phyloP scores from a whole-genome alignment of 2,113 vertebrate genomes.

The Corythornis madagascariensis region DNA sequence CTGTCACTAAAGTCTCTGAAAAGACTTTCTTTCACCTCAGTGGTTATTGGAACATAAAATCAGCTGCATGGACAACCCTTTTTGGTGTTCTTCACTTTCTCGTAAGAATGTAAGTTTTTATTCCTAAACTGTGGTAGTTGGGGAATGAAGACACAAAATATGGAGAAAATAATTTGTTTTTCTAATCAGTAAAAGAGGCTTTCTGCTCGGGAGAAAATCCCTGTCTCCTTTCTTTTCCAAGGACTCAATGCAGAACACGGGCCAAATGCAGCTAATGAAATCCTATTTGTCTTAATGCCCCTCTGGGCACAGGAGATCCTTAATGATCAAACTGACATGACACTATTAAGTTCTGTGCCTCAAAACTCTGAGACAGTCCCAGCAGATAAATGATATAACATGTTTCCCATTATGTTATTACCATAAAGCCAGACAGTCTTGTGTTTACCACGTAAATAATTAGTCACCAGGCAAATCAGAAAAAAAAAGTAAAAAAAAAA shows the following conservation, averaged over 20 bases:
- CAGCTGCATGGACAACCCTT: not conserved
- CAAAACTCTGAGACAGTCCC: conserved; percentile 19
- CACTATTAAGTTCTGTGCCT: not conserved
- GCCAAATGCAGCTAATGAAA: conserved; percentile 22
- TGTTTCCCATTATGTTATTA: not conserved
- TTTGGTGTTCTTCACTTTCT: not conserved
- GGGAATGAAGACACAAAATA: not conserved
- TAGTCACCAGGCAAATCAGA: conserved; percentile 44
- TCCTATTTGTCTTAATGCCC: conserved; percentile 26
- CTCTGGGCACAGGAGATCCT: not conserved
- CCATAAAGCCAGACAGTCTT: conserved; percentile 32
- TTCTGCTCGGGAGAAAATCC: not conserved
- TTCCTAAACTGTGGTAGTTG: not conserved
- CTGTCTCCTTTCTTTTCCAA: not conserved
- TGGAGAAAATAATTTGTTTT: not conserved
- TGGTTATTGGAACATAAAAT: not conserved
- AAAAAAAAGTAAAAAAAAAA: not conserved
- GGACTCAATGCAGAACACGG: not conserved
- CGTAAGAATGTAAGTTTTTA: not conserved
- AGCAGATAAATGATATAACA: not conserved
- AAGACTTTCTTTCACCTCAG: not conserved
- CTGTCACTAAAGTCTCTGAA: not conserved
- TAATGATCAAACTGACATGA: conserved; percentile 25
- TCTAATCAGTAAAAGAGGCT: not conserved
- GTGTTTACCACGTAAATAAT: conserved; percentile 53